These are phyloP conservation scores for Lepidocyrtinus sp. DNA, from an alignment of 2,888 invertebrate genomes.

Conservation along the genomic window DNA sequence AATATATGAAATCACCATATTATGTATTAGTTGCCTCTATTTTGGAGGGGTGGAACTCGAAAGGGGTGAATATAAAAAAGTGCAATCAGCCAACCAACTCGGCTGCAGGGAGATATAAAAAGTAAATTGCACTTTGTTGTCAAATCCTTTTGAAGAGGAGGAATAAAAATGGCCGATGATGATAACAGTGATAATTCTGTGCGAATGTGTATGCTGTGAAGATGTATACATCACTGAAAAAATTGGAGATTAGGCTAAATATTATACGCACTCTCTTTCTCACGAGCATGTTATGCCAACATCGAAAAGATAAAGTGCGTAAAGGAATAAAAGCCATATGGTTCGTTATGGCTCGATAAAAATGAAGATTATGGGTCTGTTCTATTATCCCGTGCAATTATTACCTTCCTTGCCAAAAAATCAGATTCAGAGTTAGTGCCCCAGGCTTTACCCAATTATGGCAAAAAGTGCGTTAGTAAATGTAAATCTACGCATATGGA, in stretches of 20 bases:
- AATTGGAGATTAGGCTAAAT: background rate
- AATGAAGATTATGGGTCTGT: background rate
- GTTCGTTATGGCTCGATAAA: background rate
- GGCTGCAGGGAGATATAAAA: background rate
- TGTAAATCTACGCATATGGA: too few species aligned
- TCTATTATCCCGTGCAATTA: too few species aligned
- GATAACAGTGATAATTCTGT: background rate
- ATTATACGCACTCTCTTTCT: background rate
- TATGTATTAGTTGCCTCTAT: background rate
- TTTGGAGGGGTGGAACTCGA: background rate
- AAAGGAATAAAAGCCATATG: background rate
- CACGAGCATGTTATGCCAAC: background rate
- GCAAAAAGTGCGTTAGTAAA: too few species aligned
- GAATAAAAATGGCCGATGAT: background rate
- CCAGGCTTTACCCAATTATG: too few species aligned
- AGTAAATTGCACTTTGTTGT: background rate
- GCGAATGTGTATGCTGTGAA: background rate
- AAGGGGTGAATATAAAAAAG: conserved; percentile 30
- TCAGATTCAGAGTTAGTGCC: too few species aligned
- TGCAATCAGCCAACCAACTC: background rate
- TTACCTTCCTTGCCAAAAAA: too few species aligned
- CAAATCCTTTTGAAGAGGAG: background rate
- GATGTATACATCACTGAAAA: conserved; percentile 24
- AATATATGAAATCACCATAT: background rate
- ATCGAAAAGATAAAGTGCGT: background rate